Evolutionary conservation across 2,113 vertebrate species (phyloP), one percentile per base, ranked within the genome.

Genomic region (Oplegnathus fasciatus): DNA sequence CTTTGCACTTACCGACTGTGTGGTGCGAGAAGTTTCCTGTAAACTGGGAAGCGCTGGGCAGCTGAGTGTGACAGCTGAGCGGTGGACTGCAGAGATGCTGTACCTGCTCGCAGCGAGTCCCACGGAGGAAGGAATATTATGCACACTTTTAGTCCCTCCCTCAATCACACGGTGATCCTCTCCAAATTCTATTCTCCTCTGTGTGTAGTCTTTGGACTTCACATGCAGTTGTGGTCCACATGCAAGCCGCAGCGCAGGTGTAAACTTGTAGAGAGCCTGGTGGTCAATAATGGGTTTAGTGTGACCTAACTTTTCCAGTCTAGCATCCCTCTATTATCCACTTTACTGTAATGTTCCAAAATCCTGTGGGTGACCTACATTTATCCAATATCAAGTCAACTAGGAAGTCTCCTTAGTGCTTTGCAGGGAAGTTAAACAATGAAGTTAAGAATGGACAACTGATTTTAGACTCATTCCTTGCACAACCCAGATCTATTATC

Each of bases 61-160:
- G 84, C 85, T 83, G 89, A 78, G 86, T 85, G 90, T 87, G 88
- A 89, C 93, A 94, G 93, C 89, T 92, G 89, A 86, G 82, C 83
- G 70, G 67, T 72, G 88, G 85, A 90, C 89, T 86, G 88, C 86
- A 85, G 87, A 89, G 95, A 93, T 92, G 93, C 87, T 91, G 86
- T 95, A 96, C 95, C 95, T 96, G 94, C 91, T 92, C 66, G 62
- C 82, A 79, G 90, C 2, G 84, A 87, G 91, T 95, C 95, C 91
- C 90, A 93, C 93, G 84, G 96, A 96, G 96, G 96, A 96, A 96
- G 96, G 94, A 94, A 96, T 95, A 89, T 84, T 95, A 96, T 94
- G 96, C 97, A 94, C 95, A 91, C 93, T 94, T 92, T 42, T 95
- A 96, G 97, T 96, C 95, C 96, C 94, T 96, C 96, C 97, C 96